Percentiles rank a stretch among this genome's conserved stretches.
These are phyloP conservation scores for Melinaea marsaeus DNA, from an alignment of 2,888 invertebrate species.

Conservation along the genomic window DNA sequence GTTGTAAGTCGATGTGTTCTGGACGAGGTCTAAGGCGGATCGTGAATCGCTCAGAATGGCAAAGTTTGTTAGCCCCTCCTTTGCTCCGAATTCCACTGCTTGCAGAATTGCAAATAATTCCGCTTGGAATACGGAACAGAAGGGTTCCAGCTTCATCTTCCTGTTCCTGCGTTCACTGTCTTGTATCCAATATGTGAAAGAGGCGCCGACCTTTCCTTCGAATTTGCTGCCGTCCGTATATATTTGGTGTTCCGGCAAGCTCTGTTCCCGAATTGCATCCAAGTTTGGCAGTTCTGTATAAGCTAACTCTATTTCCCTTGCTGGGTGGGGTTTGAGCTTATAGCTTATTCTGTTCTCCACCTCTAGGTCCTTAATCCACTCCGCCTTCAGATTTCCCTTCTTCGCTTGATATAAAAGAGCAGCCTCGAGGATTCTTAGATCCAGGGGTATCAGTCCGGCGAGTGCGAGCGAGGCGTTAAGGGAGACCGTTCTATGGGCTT, in stretches of 20 bases:
- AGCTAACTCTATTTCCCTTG: neutral
- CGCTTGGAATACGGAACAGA: slow-evolving; percentile 30
- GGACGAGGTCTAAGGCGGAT: slow-evolving; percentile 8
- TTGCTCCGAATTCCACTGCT: slow-evolving; percentile 2
- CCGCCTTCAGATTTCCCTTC: neutral
- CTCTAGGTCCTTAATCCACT: too few relatives aligned
- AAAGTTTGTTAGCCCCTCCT: neutral
- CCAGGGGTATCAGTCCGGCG: neutral
- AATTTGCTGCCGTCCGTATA: slow-evolving; percentile 32
- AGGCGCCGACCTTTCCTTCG: slow-evolving; percentile 28
- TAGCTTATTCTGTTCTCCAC: neutral
- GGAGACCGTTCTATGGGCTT: slow-evolving; percentile 24
- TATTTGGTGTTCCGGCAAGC: slow-evolving; percentile 6
- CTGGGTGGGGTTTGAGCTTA: neutral
- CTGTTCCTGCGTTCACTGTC: slow-evolving; percentile 11
- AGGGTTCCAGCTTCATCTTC: slow-evolving; percentile 17
- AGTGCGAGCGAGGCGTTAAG: slow-evolving; percentile 1
- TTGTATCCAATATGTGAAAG: slow-evolving; percentile 23
- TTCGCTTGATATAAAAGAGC: neutral
- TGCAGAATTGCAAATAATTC: slow-evolving; percentile 22
- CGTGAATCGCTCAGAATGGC: slow-evolving; percentile 26
- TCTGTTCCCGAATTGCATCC: too few relatives aligned
- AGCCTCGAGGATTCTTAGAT: neutral
- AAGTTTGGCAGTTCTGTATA: neutral
- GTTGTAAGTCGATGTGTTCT: neutral